phyloP scores from a whole-genome alignment of 1,140 invertebrate genomes.

The Brachionus asplanchnoidis region DNA sequence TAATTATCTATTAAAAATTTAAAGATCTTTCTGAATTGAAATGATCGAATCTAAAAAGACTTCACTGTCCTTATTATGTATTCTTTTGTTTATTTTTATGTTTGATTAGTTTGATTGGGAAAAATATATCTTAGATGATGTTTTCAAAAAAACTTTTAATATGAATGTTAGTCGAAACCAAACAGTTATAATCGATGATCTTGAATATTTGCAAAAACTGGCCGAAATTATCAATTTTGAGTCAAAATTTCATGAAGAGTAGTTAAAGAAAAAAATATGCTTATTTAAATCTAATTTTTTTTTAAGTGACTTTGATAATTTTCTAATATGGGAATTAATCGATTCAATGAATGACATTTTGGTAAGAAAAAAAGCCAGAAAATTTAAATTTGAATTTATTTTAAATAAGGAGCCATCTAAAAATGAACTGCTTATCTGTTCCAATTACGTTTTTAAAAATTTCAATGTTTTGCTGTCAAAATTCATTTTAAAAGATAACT shows the following conservation, averaged over 20 bases:
- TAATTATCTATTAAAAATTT: no score
- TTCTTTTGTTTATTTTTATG: neutral
- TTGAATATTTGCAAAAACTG: neutral
- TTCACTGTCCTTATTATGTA: no score
- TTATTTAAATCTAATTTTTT: neutral
- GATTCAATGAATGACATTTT: neutral
- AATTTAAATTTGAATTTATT: neutral
- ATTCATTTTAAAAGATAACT: neutral
- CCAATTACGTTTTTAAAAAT: neutral
- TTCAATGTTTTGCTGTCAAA: neutral
- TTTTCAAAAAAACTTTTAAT: neutral
- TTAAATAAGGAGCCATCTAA: neutral
- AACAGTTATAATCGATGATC: neutral
- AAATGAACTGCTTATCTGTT: neutral
- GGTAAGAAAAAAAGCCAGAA: neutral
- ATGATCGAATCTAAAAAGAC: no score
- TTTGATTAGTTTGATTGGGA: neutral
- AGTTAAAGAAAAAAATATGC: neutral
- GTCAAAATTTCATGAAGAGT: neutral
- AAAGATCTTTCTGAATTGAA: no score
- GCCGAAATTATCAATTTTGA: neutral
- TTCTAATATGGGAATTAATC: neutral
- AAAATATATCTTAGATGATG: neutral
- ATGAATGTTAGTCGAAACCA: neutral
- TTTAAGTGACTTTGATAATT: neutral